A percentile compares a stretch with the other conserved stretches of the same genome.
These are phyloP conservation scores for Ditylenchus weischeri DNA, from an alignment of 2,888 invertebrate genomes.

Conservation along the genomic window DNA sequence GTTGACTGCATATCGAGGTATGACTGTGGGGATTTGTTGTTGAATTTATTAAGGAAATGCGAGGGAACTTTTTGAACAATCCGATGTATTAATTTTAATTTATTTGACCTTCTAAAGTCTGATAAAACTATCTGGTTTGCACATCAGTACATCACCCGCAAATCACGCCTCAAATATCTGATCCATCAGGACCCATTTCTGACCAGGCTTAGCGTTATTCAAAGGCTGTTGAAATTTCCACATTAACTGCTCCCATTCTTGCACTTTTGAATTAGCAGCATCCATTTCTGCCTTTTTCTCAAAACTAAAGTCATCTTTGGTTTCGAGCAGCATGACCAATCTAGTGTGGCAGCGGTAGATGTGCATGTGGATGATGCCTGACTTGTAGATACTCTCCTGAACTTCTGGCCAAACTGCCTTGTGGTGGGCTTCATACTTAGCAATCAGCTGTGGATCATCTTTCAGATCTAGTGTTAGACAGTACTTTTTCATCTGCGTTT, in stretches of 20 bases:
- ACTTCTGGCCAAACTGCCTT: not conserved
- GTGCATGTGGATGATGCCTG: not conserved
- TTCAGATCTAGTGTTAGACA: not conserved
- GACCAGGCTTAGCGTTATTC: not conserved
- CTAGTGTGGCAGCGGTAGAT: not conserved
- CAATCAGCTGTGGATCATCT: constrained; percentile 3
- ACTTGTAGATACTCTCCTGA: not conserved
- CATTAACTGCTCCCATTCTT: constrained; percentile 6
- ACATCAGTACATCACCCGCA: too few relatives aligned
- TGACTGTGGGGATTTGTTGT: too few relatives aligned
- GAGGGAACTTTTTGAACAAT: too few relatives aligned
- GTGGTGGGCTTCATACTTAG: constrained; percentile 5
- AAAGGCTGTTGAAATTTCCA: constrained; percentile 8
- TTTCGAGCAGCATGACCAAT: not conserved
- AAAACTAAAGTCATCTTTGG: constrained; percentile 1
- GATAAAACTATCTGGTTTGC: too few relatives aligned
- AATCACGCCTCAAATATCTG: not conserved
- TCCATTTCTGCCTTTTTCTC: constrained; percentile 7
- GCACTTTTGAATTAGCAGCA: not conserved
- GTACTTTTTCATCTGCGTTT: not conserved
- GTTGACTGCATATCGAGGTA: too few relatives aligned
- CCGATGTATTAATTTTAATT: too few relatives aligned
- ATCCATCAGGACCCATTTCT: constrained; percentile 9
- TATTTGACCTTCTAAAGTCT: too few relatives aligned
- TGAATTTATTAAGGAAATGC: too few relatives aligned